Evolutionary conservation across 2,113 vertebrate species (phyloP).

Genomic region (Alectura lathami): DNA sequence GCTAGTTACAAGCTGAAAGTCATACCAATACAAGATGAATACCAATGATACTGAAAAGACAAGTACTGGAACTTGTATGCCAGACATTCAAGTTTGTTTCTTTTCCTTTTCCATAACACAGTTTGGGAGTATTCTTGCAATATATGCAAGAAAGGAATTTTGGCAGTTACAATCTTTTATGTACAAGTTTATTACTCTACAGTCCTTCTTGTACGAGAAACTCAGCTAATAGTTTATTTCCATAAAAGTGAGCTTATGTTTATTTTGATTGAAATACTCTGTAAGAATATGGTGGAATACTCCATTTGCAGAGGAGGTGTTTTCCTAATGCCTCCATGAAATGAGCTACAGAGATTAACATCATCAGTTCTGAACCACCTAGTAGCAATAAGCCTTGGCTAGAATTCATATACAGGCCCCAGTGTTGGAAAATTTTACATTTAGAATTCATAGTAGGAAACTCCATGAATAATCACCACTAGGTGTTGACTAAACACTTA

Average conservation of each 20-base stretch:
- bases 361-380: not conserved
- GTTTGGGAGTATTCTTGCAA: not conserved
- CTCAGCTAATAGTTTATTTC: not conserved
- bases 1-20: not conserved
- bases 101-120: not conserved
- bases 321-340: not conserved
- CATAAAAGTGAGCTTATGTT: not conserved
- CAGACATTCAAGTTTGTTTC: not conserved
- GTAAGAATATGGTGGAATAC: not conserved
- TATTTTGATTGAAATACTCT: not conserved
- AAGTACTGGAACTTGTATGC: not conserved
- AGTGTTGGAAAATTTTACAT: not conserved
- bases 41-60: not conserved
- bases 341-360: not conserved
- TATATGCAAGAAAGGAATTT: not conserved
- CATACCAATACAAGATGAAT: not conserved
- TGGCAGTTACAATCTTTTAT: not conserved
- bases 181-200: not conserved
- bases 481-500: slow-evolving; percentile 36
- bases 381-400: not conserved
- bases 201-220: not conserved
- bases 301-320: not conserved
- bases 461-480: not conserved
- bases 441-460: slow-evolving; percentile 21
- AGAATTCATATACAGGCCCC: not conserved